phyloP scores from a whole-genome alignment of 2,797 vertebrate species.

The Dallia pectoralis region DNA sequence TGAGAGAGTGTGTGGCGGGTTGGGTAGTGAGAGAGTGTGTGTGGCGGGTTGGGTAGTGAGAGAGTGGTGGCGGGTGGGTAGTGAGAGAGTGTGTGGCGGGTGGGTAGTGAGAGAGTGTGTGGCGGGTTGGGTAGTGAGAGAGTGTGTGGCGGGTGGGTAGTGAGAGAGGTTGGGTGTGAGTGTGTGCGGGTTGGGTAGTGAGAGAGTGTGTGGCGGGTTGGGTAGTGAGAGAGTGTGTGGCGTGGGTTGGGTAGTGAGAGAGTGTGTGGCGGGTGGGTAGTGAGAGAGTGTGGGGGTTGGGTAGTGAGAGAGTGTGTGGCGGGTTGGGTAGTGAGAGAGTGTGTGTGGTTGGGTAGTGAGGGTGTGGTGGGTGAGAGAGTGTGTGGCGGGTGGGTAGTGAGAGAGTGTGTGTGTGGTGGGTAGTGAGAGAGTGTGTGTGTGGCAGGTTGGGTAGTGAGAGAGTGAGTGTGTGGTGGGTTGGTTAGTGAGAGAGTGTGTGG shows the following conservation, averaged over 20 bases:
- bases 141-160: background rate
- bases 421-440: background rate
- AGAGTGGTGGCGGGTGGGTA: background rate
- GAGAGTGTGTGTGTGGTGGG: background rate
- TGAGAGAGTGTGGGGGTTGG: background rate
- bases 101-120: background rate
- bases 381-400: background rate
- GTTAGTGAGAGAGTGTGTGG: no score
- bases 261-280: background rate
- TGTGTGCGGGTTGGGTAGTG: background rate
- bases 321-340: background rate
- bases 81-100: background rate
- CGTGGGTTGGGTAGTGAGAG: no score
- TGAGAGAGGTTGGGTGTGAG: no score
- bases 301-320: no score
- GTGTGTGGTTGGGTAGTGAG: background rate
- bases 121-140: no score
- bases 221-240: background rate
- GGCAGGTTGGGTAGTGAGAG: background rate
- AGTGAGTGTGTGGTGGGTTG: no score
- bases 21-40: background rate
- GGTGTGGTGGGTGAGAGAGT: background rate
- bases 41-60: background rate
- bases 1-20: background rate
- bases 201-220: background rate